A percentile compares a stretch with the other conserved stretches of the same genome.
Conservation (phyloP, 2,113 vertebrate genomes). For the Actenoides lindsayi region DNA sequence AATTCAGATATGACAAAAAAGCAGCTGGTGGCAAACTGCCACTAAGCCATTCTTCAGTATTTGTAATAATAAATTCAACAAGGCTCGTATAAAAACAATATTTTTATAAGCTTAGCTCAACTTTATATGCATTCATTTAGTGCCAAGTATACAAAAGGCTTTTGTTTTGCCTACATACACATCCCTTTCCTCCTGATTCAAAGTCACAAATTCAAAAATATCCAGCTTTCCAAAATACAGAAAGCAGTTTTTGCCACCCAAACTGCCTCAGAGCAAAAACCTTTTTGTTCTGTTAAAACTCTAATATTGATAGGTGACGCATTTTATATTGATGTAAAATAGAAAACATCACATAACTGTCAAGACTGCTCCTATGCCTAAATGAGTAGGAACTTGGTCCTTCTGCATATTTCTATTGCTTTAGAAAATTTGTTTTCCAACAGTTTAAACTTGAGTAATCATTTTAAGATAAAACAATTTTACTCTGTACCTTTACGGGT, state of each 20-base stretch:
- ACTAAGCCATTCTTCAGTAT: neutral
- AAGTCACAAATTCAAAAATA: neutral
- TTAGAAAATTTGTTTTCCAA: neutral
- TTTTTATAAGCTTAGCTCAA: neutral
- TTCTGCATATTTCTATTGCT: neutral
- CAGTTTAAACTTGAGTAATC: neutral
- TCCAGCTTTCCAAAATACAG: neutral
- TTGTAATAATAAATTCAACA: neutral
- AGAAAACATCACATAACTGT: neutral
- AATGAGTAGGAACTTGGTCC: neutral
- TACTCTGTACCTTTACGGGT: slow-evolving; percentile 60
- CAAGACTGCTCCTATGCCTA: neutral
- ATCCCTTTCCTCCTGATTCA: neutral
- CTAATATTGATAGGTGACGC: neutral
- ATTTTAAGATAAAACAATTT: neutral
- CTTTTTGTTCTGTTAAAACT: neutral
- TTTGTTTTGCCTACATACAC: neutral
- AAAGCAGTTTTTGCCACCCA: neutral
- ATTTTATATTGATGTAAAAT: neutral
- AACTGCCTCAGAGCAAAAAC: neutral
- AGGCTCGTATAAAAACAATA: fast-evolving
- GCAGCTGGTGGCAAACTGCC: neutral
- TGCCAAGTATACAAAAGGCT: neutral
- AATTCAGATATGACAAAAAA: neutral
- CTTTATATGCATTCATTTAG: neutral